Evolutionary conservation across 2,797 vertebrate genomes (phyloP), one percentile per base, ranked within the genome.

Genomic region (Coendou prehensilis): DNA sequence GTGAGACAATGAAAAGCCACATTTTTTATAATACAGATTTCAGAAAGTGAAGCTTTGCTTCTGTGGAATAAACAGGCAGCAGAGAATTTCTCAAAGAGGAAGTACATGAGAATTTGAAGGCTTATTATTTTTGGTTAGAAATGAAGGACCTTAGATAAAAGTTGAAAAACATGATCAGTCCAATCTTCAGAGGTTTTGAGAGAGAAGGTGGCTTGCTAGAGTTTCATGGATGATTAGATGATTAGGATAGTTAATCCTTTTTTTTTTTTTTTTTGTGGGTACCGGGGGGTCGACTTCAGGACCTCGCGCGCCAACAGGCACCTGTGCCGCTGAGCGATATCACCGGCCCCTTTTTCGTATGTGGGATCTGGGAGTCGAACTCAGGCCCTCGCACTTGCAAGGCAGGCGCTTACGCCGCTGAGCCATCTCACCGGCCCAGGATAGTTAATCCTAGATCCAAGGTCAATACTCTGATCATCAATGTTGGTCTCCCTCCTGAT

Each of bases 51-150:
- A 79, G 71, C 18, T 84, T 91, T 71, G 91, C 93, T 95, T 11
- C 71, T 96, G 54, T 61, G 54, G 22, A 80, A 47, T 93, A 88
- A 95, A 90, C 82, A 93, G 80, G 75, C 82, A 41, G 59, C 76
- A 63, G 71, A 88, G 61, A 45, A 23, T 2, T 85, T 87, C 33
- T 61, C 80, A 41, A 41, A 91, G 85, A 91, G 92, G 83, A 93
- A 88, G 82, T 50, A 0, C 50, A 28, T 47, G 54, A 91, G 64
- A 96, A 73, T 57, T 82, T 87, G 54, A 59, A 89, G 76, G 56
- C 71, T 88, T 92, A 73, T 89, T 91, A 52, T 79, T 95, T 95
- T 92, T 61, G 47, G 64, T 96, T 95, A 75, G 85, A 97, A 93
- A 91, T 2, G 69, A 30, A 88, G n/a, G 10, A 10, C 41, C 79